These are phyloP conservation scores for Prosapia bicincta DNA, from an alignment of 2,888 invertebrate species.

Conservation along the genomic window DNA sequence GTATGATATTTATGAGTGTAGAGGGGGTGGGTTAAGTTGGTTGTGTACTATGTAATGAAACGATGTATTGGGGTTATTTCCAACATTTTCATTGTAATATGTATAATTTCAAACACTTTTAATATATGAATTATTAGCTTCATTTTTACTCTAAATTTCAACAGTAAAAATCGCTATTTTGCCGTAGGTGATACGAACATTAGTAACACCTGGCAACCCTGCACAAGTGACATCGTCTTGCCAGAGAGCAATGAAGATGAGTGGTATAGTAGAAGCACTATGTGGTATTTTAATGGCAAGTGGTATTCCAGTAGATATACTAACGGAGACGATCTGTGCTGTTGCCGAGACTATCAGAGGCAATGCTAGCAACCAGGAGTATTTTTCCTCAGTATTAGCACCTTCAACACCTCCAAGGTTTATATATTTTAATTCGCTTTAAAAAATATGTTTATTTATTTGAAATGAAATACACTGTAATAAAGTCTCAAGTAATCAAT, in stretches of 20 bases:
- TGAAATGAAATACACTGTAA: too few relatives aligned
- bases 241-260: slow-evolving; percentile 84
- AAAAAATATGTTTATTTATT: too few relatives aligned
- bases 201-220: slow-evolving; percentile 93
- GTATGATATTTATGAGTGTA: too few relatives aligned
- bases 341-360: slow-evolving; percentile 94
- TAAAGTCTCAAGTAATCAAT: too few relatives aligned
- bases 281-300: slow-evolving; percentile 93
- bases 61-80: too few relatives aligned
- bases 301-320: slow-evolving; percentile 93
- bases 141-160: too few relatives aligned
- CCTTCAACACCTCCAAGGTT: slow-evolving; percentile 86
- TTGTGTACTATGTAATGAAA: too few relatives aligned
- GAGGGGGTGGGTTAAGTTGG: too few relatives aligned
- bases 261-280: slow-evolving; percentile 75
- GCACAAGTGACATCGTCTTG: slow-evolving; percentile 72
- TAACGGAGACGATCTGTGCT: slow-evolving; percentile 94
- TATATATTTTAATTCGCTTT: background rate
- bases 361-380: slow-evolving; percentile 86
- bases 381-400: slow-evolving; percentile 83
- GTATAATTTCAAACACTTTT: too few relatives aligned
- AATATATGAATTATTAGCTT: too few relatives aligned
- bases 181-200: slow-evolving; percentile 61
- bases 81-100: too few relatives aligned
- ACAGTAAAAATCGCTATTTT: too few relatives aligned